Evolutionary conservation across 2,888 invertebrate species (phyloP).

Genomic region (Tipula vernalis): DNA sequence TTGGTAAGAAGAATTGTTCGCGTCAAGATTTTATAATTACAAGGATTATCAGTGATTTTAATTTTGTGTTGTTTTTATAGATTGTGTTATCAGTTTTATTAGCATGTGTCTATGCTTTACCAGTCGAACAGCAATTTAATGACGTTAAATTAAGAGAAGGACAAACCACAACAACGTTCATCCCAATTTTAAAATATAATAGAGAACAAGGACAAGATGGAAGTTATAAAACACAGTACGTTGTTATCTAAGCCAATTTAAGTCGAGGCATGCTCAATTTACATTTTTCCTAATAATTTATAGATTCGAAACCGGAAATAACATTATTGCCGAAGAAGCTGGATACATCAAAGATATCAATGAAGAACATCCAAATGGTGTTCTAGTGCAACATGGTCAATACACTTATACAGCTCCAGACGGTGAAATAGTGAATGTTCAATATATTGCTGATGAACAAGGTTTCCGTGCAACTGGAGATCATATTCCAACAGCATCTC

Average conservation of each 20-base stretch:
- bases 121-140: neutral
- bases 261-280: constrained; percentile 14
- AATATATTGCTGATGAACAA: constrained; percentile 70
- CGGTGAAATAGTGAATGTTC: constrained; percentile 56
- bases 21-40: neutral
- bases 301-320: constrained; percentile 73
- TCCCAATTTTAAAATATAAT: constrained; percentile 69
- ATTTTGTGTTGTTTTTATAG: constrained; percentile 10
- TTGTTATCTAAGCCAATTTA: constrained; percentile 18
- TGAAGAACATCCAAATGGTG: constrained; percentile 47
- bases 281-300: neutral
- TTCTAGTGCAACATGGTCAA: constrained; percentile 64
- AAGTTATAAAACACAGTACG: constrained; percentile 68
- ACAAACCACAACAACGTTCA: constrained; percentile 51
- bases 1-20: constrained; percentile 31
- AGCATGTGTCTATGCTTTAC: constrained; percentile 12
- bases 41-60: constrained; percentile 10
- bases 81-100: constrained; percentile 13
- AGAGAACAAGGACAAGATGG: constrained; percentile 75
- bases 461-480: constrained; percentile 72
- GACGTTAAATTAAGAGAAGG: neutral
- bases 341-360: constrained; percentile 58
- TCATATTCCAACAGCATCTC: constrained; percentile 73
- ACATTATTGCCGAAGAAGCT: constrained; percentile 65
- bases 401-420: constrained; percentile 71